A percentile compares a stretch with the other conserved stretches of the same genome.
phyloP scores from a whole-genome alignment of 2,888 invertebrate genomes.

The Gibbula magus region DNA sequence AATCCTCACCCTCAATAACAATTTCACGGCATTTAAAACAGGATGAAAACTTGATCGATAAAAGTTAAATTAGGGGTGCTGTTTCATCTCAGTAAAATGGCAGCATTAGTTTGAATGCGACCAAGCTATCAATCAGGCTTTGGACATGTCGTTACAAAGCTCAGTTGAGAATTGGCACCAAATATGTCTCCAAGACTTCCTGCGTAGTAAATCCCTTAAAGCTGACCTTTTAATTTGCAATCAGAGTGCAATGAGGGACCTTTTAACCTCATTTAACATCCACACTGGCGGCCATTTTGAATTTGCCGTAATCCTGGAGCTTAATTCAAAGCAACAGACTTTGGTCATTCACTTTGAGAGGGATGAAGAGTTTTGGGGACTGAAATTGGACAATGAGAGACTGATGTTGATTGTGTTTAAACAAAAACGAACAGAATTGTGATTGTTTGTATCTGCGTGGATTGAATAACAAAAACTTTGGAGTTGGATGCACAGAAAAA shows the following conservation, averaged over 20 bases:
- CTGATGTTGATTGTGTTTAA: neutral
- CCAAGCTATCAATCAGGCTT: no score
- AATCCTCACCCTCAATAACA: no score
- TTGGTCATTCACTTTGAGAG: neutral
- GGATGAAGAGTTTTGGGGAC: neutral
- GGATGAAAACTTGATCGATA: no score
- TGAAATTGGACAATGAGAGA: neutral
- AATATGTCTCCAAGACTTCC: neutral
- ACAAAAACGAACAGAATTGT: neutral
- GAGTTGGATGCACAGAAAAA: no score
- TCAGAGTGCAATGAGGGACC: neutral
- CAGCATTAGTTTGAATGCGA: no score
- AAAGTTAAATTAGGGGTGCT: no score
- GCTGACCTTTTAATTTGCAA: constrained; percentile 10
- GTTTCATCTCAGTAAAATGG: no score
- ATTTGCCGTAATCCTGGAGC: neutral
- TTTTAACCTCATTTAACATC: neutral
- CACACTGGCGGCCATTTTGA: neutral
- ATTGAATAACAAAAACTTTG: no score
- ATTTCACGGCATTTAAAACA: no score
- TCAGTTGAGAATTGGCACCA: neutral
- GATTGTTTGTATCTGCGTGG: no score
- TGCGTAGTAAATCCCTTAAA: neutral
- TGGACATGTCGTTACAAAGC: neutral
- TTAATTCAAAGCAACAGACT: neutral